phyloP scores from a whole-genome alignment of 2,113 vertebrate genomes.

The Sprattus sprattus region DNA sequence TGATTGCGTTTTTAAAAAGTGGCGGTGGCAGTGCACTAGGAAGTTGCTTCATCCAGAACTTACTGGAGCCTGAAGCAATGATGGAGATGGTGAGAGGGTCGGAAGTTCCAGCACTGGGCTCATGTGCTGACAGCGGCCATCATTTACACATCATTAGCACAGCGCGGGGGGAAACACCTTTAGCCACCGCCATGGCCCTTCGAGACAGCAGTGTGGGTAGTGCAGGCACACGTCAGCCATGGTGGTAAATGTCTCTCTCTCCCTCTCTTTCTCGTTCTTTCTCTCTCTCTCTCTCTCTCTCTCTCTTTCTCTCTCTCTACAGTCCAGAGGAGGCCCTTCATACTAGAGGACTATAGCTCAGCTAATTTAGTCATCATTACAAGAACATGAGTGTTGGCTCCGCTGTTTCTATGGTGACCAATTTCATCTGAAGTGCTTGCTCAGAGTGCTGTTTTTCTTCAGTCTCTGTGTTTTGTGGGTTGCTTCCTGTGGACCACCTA shows the following conservation, averaged over 20 bases:
- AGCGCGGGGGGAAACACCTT: background rate
- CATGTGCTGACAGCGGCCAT: background rate
- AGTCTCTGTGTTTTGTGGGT: constrained; percentile 8
- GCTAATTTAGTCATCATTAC: constrained; percentile 34
- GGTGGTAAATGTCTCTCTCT: background rate
- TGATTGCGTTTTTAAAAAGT: too few relatives aligned
- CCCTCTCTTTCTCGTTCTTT: background rate
- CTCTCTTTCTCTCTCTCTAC: background rate
- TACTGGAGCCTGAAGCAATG: background rate
- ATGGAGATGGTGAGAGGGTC: background rate
- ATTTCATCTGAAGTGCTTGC: constrained; percentile 54
- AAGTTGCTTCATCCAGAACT: background rate
- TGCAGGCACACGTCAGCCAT: background rate
- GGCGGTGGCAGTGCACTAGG: background rate
- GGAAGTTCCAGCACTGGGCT: background rate
- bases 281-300: background rate
- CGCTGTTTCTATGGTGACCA: constrained; percentile 75
- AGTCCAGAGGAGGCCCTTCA: background rate
- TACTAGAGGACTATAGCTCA: background rate
- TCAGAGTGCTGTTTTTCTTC: constrained; percentile 46
- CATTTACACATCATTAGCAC: background rate
- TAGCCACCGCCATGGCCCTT: background rate
- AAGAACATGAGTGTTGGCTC: constrained; percentile 59
- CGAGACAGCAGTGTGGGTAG: background rate
- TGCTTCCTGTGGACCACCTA: background rate